Percentiles rank a stretch among this genome's conserved stretches.
phyloP scores from a whole-genome alignment of 2,797 vertebrate genomes.

The Gouania willdenowi region DNA sequence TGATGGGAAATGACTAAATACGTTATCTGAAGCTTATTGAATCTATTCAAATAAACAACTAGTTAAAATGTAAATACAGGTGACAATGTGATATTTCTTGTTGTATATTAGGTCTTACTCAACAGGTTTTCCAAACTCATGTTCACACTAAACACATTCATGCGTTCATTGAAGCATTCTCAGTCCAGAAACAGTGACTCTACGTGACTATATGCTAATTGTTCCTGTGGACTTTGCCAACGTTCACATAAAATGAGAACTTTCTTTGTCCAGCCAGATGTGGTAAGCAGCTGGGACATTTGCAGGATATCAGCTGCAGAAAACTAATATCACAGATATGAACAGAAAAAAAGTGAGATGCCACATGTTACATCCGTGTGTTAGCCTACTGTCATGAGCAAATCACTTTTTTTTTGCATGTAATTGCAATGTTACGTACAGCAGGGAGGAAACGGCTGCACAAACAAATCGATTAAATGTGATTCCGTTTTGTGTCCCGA shows the following conservation, averaged over 20 bases:
- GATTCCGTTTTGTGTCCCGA: slow-evolving; percentile 17
- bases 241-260: slow-evolving; percentile 27
- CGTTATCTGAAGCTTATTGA: neutral
- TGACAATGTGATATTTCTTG: too few species aligned
- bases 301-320: slow-evolving; percentile 27
- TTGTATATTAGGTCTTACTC: neutral
- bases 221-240: slow-evolving; percentile 26
- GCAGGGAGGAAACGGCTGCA: neutral
- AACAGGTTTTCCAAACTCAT: too few species aligned
- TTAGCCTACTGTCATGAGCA: slow-evolving; percentile 29
- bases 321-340: slow-evolving; percentile 19
- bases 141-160: neutral
- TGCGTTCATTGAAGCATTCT: slow-evolving; percentile 1
- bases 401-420: slow-evolving; percentile 33
- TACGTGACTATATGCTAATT: slow-evolving; percentile 22
- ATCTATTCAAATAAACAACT: too few species aligned
- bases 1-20: neutral
- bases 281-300: slow-evolving; percentile 1
- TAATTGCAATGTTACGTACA: slow-evolving; percentile 45
- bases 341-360: neutral
- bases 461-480: slow-evolving; percentile 29
- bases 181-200: too few species aligned
- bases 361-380: slow-evolving; percentile 18
- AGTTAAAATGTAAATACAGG: too few species aligned
- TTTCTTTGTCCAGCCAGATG: slow-evolving; percentile 10